Evolutionary conservation across 2,888 invertebrate species (phyloP), one percentile per base, ranked within the genome.

Genomic region (Minunthozetes semirufus): DNA sequence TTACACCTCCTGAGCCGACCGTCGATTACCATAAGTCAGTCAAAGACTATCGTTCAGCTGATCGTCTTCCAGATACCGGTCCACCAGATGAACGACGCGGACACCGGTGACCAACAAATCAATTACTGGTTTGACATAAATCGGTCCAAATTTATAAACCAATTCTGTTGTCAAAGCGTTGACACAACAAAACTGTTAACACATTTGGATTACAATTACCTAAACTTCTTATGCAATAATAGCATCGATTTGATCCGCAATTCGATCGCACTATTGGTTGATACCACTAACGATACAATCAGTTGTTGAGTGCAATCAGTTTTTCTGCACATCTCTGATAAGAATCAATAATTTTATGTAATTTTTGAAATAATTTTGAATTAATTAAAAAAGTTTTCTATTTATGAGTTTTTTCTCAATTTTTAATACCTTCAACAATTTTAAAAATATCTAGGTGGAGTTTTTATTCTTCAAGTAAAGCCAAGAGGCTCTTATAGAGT

Each of bases 81-180:
- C 19, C 61, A 61, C 15, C 29, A 61, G 11, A 61, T 61, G 61
- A 33, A 27, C 15, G 42, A 29, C 19, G 8, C 5, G 2, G 19
- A n/a, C 3, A 27, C n/a, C 68, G 17, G 19, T 68, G 68, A 68
- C 38, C 42, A 15, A 42, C 38, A 68, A 22, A 68, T 68, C 22
- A 42, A 68, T 22, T 68, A 68, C 22, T 68, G 68, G 68, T 68
- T 68, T 46, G 68, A 68, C 19, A 68, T 68, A 68, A 68, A 46
- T 29, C 68, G 68, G 6, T 68, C 42, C 8, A 68, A 68, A 68
- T 42, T 68, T 22, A 42, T 68, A 38, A 68, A 68, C 38, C 68
- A 68, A 22, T 68, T 68, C 19, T 68, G 68, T 42, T 61, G 61
- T 61, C 61, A 33, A 13, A 46, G 11, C 46, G 46, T 42, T 13